These are phyloP conservation scores for Catharus fuscescens DNA, from an alignment of 2,113 vertebrate genomes.

Conservation along the genomic window DNA sequence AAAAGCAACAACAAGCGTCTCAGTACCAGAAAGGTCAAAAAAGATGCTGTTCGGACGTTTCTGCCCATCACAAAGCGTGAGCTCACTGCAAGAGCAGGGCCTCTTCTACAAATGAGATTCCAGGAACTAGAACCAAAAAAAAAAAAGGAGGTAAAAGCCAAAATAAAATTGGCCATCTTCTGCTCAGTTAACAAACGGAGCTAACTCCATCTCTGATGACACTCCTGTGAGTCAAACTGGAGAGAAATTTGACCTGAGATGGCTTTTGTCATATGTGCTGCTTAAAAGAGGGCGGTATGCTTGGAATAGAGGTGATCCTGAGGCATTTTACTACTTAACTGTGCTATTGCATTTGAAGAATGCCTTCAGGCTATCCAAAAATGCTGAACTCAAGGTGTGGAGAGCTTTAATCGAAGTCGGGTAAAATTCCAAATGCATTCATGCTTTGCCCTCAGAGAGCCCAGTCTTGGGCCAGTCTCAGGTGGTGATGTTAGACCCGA, in stretches of 20 bases:
- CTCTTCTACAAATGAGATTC: neutral
- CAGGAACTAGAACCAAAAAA: neutral
- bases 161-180: neutral
- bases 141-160: neutral
- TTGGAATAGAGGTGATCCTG: neutral
- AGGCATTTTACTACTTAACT: neutral
- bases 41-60: neutral
- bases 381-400: neutral
- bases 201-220: slow-evolving; percentile 34
- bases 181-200: neutral
- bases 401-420: neutral
- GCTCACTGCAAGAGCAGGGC: neutral
- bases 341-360: neutral
- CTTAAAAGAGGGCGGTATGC: neutral
- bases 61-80: neutral
- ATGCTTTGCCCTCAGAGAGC: neutral
- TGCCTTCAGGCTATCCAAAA: neutral
- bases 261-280: neutral
- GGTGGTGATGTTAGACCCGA: neutral
- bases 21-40: slow-evolving; percentile 1
- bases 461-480: neutral
- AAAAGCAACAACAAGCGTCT: neutral
- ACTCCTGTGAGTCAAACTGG: slow-evolving; percentile 27
- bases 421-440: neutral
- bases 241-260: neutral